Base-by-base conservation (phyloP, 2,888 invertebrate genomes). In the Drosophila nr. perissopoda region DNA sequence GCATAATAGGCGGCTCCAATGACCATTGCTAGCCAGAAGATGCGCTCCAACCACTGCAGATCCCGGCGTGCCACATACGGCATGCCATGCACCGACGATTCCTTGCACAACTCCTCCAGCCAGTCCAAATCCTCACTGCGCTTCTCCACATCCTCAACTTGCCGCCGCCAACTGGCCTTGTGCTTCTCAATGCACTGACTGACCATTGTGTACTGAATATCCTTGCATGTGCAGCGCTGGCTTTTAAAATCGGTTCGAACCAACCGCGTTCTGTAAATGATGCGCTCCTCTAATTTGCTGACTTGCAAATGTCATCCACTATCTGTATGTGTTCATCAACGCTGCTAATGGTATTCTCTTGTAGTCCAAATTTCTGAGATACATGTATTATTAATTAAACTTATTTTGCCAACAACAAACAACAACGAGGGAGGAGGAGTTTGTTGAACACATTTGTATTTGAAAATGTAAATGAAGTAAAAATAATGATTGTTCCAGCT, bases 21-120 rank as follows among this genome's bases (percentile, higher is more conserved):
- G 7, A 92, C 69, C n/a, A 82, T 65, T 3, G 62, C 42, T 4
- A 78, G 45, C 93, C 93, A 92, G 38, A 92, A 89, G 21, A 90
- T 11, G 29, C 86, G 87, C 48, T 93, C 93, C 5, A 80, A 25
- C 80, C 90, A 83, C 59, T 92, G 92, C n/a, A 92, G 76, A 21
- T 91, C 87, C 21, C 65, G 71, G 2, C 87, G 84, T 0, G 83
- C 86, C 69, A 92, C 61, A 71, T 93, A 92, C 0, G 91, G 86
- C 68, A 92, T 85, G 0, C 92, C 92, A 81, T 92, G 92, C 16
- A 93, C 82, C 7, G 91, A 79, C 1, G 91, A 87, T 31, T 90
- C 91, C 52, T 87, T 75, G 60, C 90, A 84, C 27, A 87, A 79
- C 42, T 85, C 83, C 10, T 57, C 58, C 51, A 74, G 59, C 75